Evolutionary conservation across 1,140 invertebrate genomes (phyloP).

Genomic region (Ceratina australensis): DNA sequence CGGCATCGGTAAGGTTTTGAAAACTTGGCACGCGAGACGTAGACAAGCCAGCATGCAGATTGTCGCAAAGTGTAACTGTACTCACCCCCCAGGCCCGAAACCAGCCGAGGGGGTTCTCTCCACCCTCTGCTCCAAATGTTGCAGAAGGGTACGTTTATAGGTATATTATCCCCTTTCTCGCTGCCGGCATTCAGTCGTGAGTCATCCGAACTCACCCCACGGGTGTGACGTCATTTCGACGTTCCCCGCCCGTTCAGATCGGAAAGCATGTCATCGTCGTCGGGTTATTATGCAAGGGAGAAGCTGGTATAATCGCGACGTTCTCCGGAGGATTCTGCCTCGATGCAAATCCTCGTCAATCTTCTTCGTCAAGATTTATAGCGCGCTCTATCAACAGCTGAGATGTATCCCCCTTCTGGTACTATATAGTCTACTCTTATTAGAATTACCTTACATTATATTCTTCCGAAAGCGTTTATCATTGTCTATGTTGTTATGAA

Average conservation of each 20-base stretch:
- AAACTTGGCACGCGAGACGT: not conserved
- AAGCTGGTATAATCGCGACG: not conserved
- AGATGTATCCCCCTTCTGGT: no score
- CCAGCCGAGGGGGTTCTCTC: no score
- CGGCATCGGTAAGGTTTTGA: no score
- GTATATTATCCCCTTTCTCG: slow-evolving; percentile 39
- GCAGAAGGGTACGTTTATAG: slow-evolving; percentile 60
- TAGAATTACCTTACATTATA: no score
- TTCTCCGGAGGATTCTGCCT: slow-evolving; percentile 19
- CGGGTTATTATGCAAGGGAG: slow-evolving; percentile 67
- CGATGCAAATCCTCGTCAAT: not conserved
- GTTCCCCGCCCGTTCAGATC: slow-evolving; percentile 4
- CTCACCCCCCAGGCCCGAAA: not conserved
- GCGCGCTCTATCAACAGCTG: not conserved
- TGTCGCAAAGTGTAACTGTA: not conserved
- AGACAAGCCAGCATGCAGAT: not conserved
- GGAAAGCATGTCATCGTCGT: slow-evolving; percentile 63
- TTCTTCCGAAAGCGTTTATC: no score
- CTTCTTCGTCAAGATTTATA: not conserved
- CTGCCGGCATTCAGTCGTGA: slow-evolving; percentile 59
- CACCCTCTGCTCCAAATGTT: slow-evolving; percentile 44
- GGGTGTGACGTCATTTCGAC: slow-evolving; percentile 66
- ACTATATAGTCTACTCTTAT: no score
- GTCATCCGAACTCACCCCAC: slow-evolving; percentile 67
- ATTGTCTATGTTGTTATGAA: no score